phyloP scores from a whole-genome alignment of 2,797 vertebrate genomes.

The Simalia tracyae region DNA sequence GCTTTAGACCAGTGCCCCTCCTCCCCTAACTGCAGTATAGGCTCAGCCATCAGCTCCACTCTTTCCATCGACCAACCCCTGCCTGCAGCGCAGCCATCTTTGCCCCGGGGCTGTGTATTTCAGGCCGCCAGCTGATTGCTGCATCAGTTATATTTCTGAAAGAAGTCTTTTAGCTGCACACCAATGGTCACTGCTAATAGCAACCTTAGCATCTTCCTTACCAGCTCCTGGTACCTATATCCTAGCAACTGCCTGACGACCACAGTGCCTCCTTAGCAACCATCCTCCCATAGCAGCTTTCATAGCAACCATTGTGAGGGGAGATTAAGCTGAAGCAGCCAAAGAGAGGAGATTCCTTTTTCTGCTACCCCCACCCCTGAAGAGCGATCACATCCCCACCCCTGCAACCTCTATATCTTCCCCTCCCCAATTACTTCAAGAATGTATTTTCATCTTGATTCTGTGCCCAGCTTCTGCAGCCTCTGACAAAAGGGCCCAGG shows the following conservation, averaged over 20 bases:
- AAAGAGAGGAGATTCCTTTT: not conserved
- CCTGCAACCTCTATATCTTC: not conserved
- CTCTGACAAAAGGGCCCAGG: not conserved
- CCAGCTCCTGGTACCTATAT: constrained; percentile 14
- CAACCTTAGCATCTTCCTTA: constrained; percentile 3
- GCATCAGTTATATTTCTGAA: not conserved
- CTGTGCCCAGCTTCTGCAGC: not conserved
- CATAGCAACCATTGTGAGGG: constrained; percentile 21
- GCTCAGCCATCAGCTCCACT: not conserved
- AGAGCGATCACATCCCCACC: too few relatives aligned
- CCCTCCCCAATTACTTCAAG: not conserved
- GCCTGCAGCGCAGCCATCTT: constrained; percentile 9
- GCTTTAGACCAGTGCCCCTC: not conserved
- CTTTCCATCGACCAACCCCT: not conserved
- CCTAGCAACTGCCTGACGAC: constrained; percentile 32
- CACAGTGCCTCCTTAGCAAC: constrained; percentile 28
- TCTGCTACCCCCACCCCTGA: not conserved
- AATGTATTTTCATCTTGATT: not conserved
- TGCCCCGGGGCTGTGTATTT: not conserved
- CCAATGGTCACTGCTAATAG: not conserved
- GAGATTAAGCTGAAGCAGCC: constrained; percentile 16
- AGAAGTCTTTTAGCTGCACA: not conserved
- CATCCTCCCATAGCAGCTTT: constrained; percentile 27
- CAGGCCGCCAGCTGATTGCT: not conserved
- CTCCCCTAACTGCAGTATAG: not conserved